These are phyloP conservation scores for Aegypius monachus DNA, from an alignment of 2,113 vertebrate species.

Conservation along the genomic window DNA sequence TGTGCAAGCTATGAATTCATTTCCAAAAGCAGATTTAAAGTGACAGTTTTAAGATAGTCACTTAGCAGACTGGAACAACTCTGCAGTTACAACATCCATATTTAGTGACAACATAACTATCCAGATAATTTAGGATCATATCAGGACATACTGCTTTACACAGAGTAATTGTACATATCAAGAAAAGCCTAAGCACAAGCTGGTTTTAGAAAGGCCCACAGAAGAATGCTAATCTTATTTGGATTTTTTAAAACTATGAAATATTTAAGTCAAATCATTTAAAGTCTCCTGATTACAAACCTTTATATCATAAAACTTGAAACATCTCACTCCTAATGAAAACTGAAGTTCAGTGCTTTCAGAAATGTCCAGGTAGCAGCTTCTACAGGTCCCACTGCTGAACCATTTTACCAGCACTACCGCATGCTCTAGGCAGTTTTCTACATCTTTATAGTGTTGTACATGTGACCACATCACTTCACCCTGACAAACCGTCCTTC, in stretches of 20 bases:
- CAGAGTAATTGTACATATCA: not conserved
- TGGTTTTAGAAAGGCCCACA: not conserved
- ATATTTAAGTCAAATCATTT: not conserved
- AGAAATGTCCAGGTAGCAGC: accelerated
- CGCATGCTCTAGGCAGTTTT: not conserved
- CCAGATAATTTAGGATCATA: not conserved
- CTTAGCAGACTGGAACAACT: not conserved
- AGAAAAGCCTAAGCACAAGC: not conserved
- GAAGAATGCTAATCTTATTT: not conserved
- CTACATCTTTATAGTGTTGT: accelerated
- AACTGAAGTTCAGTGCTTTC: not conserved
- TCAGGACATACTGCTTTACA: not conserved
- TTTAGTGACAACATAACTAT: not conserved
- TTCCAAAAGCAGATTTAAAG: not conserved
- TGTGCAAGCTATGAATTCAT: not conserved
- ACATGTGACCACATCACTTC: too few relatives aligned
- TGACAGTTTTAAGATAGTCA: not conserved
- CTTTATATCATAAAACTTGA: not conserved
- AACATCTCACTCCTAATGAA: not conserved
- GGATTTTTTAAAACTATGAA: not conserved
- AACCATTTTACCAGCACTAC: not conserved
- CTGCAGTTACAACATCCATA: not conserved
- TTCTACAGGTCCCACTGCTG: not conserved
- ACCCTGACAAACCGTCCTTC: accelerated
- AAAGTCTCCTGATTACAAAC: not conserved